These are phyloP conservation scores for Drosophila neotestacea DNA, from an alignment of 2,888 invertebrate species.

Conservation along the genomic window DNA sequence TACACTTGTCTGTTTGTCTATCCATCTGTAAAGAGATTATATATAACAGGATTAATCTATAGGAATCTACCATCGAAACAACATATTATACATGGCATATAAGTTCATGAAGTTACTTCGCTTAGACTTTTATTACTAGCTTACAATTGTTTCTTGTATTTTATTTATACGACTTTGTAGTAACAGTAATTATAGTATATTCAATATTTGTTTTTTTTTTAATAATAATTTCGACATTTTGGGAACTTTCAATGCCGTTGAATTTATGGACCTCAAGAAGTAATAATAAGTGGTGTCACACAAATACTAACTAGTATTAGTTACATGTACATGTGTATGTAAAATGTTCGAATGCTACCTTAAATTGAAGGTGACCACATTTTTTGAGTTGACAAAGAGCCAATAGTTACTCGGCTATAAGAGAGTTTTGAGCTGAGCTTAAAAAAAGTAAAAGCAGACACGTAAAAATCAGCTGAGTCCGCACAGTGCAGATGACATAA, in stretches of 20 bases:
- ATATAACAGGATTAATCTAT: too few relatives aligned
- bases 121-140: background rate
- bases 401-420: background rate
- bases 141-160: background rate
- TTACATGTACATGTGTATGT: background rate
- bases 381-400: background rate
- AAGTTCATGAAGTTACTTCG: too few relatives aligned
- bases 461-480: constrained; percentile 39
- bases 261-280: background rate
- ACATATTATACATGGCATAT: too few relatives aligned
- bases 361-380: constrained; percentile 3
- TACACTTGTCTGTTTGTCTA: too few relatives aligned
- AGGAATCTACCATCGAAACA: too few relatives aligned
- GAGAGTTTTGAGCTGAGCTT: background rate
- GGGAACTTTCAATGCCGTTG: background rate
- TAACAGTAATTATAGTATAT: background rate
- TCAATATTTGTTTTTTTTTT: background rate
- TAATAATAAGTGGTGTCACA: background rate
- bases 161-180: background rate
- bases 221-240: background rate
- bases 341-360: background rate
- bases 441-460: constrained; percentile 43
- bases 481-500: constrained; percentile 45
- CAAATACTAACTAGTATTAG: background rate
- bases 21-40: too few relatives aligned